Evolutionary conservation across 1,140 invertebrate species (phyloP).

Genomic region (Trichogramma pretiosum): DNA sequence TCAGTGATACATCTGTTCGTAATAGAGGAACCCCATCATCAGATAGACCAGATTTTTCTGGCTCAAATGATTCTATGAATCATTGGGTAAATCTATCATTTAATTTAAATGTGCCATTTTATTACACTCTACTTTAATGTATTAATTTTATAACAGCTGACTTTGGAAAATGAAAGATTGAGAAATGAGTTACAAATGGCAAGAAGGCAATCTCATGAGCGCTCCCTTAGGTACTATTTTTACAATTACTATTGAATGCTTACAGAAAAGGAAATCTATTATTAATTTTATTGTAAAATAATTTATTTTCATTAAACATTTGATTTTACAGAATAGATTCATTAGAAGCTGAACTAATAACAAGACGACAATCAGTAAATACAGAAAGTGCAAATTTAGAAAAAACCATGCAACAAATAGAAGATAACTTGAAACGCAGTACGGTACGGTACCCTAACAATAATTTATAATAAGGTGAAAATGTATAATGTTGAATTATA

Average conservation of each 20-base stretch:
- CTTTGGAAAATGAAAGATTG: constrained; percentile 51
- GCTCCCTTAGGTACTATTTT: constrained; percentile 39
- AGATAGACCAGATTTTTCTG: constrained; percentile 38
- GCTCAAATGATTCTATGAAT: constrained; percentile 33
- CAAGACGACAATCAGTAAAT: constrained; percentile 42
- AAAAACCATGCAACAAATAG: constrained; percentile 50
- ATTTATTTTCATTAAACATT: constrained; percentile 6
- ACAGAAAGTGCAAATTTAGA: constrained; percentile 47
- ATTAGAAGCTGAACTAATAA: constrained; percentile 50
- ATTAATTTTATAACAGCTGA: constrained; percentile 29
- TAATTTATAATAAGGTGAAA: background rate
- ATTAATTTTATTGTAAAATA: background rate
- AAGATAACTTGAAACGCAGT: constrained; percentile 50
- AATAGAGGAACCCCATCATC: constrained; percentile 41
- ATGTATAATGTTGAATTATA: background rate
- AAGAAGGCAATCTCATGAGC: constrained; percentile 46
- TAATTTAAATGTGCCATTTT: no score
- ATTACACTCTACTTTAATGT: constrained; percentile 8
- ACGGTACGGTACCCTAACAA: constrained; percentile 35
- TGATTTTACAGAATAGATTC: constrained; percentile 33
- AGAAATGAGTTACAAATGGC: constrained; percentile 47
- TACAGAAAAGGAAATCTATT: no score
- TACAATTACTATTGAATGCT: background rate
- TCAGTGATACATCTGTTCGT: constrained; percentile 61
- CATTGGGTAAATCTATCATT: constrained; percentile 25